phyloP scores from a whole-genome alignment of 1,140 invertebrate species.

The Penaeus chinensis region DNA sequence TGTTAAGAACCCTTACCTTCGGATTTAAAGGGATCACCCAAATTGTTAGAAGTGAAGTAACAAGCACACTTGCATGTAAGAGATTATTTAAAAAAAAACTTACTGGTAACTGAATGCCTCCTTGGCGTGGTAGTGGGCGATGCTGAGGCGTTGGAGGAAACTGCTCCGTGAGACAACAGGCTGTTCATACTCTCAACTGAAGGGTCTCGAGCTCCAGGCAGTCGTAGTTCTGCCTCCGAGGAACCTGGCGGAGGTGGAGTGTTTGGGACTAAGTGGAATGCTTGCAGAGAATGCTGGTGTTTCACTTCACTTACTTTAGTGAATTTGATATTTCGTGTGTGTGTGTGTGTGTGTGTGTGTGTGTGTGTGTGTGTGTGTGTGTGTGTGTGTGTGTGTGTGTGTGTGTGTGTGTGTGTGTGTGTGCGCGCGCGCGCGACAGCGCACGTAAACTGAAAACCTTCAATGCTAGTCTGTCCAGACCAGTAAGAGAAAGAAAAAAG shows the following conservation, averaged over 20 bases:
- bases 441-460: too few relatives aligned
- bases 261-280: background rate
- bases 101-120: slow-evolving; percentile 85
- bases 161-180: slow-evolving; percentile 82
- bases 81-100: slow-evolving; percentile 65
- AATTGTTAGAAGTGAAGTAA: too few relatives aligned
- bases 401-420: too few relatives aligned
- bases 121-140: slow-evolving; percentile 73
- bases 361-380: too few relatives aligned
- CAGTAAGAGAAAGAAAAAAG: background rate
- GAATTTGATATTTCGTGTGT: too few relatives aligned
- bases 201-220: slow-evolving; percentile 72
- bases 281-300: background rate
- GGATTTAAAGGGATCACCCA: too few relatives aligned
- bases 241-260: slow-evolving; percentile 68
- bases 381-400: too few relatives aligned
- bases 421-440: too few relatives aligned
- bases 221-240: slow-evolving; percentile 71
- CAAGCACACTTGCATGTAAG: background rate
- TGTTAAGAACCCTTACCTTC: too few relatives aligned
- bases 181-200: slow-evolving; percentile 83
- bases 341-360: too few relatives aligned
- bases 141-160: slow-evolving; percentile 80
- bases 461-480: background rate
- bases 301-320: too few relatives aligned